Conservation (phyloP, 1,140 invertebrate species). For the Cydia pomonella region DNA sequence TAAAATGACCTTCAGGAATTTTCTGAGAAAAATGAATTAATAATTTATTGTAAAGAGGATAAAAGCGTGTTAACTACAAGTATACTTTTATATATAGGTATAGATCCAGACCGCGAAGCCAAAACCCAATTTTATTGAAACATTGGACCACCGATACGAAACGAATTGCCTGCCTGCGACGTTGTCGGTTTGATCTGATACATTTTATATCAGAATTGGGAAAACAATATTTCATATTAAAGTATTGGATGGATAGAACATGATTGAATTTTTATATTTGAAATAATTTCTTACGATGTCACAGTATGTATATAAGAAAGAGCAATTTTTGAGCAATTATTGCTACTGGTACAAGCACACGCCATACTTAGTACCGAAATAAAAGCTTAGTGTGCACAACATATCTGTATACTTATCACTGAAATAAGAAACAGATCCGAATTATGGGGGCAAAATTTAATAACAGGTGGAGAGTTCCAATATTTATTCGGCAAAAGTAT, state of each 20-base stretch:
- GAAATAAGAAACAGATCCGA: too few relatives aligned
- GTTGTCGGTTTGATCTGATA: conserved; percentile 11
- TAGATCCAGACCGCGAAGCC: neutral
- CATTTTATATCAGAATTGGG: neutral
- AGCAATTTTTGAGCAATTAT: neutral
- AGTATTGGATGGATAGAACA: neutral
- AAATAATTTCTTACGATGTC: neutral
- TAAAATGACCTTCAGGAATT: too few relatives aligned
- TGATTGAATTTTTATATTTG: neutral
- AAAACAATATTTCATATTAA: conserved; percentile 28
- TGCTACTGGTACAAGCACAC: too few relatives aligned
- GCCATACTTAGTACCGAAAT: too few relatives aligned
- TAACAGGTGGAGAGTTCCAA: too few relatives aligned
- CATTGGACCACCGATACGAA: neutral
- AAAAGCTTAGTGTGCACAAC: too few relatives aligned
- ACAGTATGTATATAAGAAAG: neutral
- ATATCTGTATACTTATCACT: too few relatives aligned
- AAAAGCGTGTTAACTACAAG: too few relatives aligned
- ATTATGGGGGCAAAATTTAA: too few relatives aligned
- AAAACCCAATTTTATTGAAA: conserved; percentile 28
- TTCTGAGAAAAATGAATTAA: too few relatives aligned
- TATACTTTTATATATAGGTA: neutral
- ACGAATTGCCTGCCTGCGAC: conserved; percentile 20
- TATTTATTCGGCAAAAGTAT: too few relatives aligned
- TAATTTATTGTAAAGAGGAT: too few relatives aligned